A percentile compares a stretch with the other conserved stretches of the same genome.
phyloP scores from a whole-genome alignment of 2,113 vertebrate genomes.

The Tautogolabrus adspersus region DNA sequence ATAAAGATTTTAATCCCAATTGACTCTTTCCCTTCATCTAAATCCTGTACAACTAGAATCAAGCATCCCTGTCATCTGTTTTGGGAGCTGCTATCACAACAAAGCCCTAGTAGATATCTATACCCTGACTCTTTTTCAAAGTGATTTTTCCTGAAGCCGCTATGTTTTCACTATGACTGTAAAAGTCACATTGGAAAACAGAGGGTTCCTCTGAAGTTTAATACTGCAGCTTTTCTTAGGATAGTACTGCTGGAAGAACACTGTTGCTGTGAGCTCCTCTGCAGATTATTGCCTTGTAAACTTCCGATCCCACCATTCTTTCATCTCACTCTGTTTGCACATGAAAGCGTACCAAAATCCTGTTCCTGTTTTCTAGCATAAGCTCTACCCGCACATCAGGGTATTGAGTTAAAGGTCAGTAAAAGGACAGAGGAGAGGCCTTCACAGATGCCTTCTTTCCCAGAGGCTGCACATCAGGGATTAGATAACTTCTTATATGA shows the following conservation, averaged over 20 bases:
- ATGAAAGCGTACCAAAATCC: slow-evolving; percentile 36
- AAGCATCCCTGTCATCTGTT: not conserved
- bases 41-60: not conserved
- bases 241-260: slow-evolving; percentile 30
- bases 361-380: slow-evolving; percentile 12
- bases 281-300: slow-evolving; percentile 55
- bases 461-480: not conserved
- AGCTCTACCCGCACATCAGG: slow-evolving; percentile 22
- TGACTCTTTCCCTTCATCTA: not conserved
- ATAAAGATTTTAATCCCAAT: too few relatives aligned
- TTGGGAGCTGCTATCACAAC: slow-evolving; percentile 23
- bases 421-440: not conserved
- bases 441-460: not conserved
- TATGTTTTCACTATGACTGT: not conserved
- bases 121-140: slow-evolving; percentile 9
- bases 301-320: slow-evolving; percentile 26
- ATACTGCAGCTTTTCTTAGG: slow-evolving; percentile 8
- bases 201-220: slow-evolving; percentile 10
- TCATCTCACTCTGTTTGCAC: slow-evolving; percentile 41
- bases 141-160: not conserved
- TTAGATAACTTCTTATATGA: not conserved
- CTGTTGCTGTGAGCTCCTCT: slow-evolving; percentile 36
- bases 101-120: not conserved
- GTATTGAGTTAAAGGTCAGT: slow-evolving; percentile 23
- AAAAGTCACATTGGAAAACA: slow-evolving; percentile 13